Conservation (phyloP, 2,888 invertebrate species). For the Maniola hyperantus region DNA sequence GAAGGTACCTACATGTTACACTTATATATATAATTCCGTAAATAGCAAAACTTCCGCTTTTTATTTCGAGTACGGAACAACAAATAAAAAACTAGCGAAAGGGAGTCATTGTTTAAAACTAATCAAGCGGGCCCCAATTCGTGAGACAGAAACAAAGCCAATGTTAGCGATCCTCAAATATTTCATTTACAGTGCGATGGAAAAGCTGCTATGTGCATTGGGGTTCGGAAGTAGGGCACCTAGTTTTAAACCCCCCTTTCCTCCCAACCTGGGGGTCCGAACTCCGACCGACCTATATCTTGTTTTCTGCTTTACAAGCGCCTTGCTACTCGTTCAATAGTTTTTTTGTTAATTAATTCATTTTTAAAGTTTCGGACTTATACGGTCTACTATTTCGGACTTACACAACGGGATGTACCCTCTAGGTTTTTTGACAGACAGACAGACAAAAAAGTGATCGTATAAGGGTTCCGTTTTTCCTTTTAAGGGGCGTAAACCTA, state of each 20-base stretch:
- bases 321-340: constrained; percentile 42
- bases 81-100: no score
- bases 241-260: constrained; percentile 51
- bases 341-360: background rate
- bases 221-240: constrained; percentile 67
- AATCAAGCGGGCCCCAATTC: constrained; percentile 2
- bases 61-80: no score
- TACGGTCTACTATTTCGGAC: no score
- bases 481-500: no score
- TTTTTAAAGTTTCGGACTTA: constrained; percentile 32
- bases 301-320: constrained; percentile 58
- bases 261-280: constrained; percentile 44
- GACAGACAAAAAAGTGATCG: no score
- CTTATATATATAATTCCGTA: no score
- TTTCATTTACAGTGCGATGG: constrained; percentile 55
- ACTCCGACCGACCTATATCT: constrained; percentile 61
- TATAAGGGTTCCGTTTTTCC: no score
- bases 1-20: no score
- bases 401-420: no score
- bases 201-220: constrained; percentile 46
- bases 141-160: constrained; percentile 16
- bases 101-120: background rate
- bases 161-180: constrained; percentile 44
- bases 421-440: no score
- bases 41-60: no score